These are phyloP conservation scores for Mimas tiliae DNA, from an alignment of 2,888 invertebrate species.

Conservation along the genomic window DNA sequence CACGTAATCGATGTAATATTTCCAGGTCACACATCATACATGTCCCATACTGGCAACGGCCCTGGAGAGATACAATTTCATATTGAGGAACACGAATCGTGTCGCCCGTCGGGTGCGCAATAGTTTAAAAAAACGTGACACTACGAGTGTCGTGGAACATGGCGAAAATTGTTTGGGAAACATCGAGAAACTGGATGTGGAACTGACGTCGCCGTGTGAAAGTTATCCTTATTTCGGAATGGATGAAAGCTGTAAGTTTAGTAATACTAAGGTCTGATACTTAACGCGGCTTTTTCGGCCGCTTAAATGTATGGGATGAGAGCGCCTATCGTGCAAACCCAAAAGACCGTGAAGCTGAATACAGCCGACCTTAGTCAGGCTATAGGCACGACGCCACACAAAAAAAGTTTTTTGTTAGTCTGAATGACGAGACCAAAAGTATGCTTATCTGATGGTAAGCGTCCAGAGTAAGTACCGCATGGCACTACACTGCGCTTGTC, in stretches of 20 bases:
- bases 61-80: constrained; percentile 43
- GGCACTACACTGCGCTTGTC: too few relatives aligned
- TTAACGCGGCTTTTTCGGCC: too few relatives aligned
- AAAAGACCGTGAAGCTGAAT: too few relatives aligned
- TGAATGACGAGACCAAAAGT: too few relatives aligned
- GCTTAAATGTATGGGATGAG: too few relatives aligned
- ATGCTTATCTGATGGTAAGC: too few relatives aligned
- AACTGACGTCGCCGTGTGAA: constrained; percentile 86
- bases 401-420: too few relatives aligned
- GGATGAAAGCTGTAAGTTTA: constrained; percentile 90
- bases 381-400: too few relatives aligned
- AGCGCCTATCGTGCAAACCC: too few relatives aligned
- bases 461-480: too few relatives aligned
- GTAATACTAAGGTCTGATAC: not conserved
- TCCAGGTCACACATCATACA: constrained; percentile 69
- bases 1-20: not conserved
- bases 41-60: constrained; percentile 68
- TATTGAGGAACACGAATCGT: constrained; percentile 37
- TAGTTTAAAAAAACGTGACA: constrained; percentile 25
- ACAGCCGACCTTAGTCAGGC: too few relatives aligned
- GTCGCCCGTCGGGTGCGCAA: constrained; percentile 37
- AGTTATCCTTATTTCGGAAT: constrained; percentile 87
- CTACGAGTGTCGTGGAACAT: not conserved
- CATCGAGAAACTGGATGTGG: constrained; percentile 80
- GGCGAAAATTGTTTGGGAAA: constrained; percentile 1